phyloP scores from a whole-genome alignment of 2,113 vertebrate species.

The Sapajus apella region DNA sequence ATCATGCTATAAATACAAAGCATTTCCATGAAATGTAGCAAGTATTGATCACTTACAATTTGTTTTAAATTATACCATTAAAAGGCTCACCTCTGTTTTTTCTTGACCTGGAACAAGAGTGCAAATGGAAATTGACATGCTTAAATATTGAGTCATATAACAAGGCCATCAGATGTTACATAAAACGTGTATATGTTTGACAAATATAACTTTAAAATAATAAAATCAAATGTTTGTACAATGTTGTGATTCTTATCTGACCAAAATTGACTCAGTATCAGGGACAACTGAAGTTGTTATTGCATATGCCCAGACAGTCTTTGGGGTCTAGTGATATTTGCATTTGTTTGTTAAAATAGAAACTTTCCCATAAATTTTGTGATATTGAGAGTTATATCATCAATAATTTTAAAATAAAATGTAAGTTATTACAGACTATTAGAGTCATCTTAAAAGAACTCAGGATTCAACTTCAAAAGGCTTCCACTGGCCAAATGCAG shows the following conservation, averaged over 20 bases:
- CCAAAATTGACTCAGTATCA: not conserved
- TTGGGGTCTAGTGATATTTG: not conserved
- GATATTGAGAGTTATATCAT: not conserved
- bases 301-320: not conserved
- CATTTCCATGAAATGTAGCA: not conserved
- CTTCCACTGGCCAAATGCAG: not conserved
- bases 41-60: not conserved
- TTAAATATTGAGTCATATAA: not conserved
- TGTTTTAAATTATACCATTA: not conserved
- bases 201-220: not conserved
- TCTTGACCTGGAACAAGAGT: not conserved
- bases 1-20: not conserved
- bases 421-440: not conserved
- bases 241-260: not conserved
- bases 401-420: slow-evolving; percentile 21
- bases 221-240: not conserved
- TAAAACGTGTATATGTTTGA: not conserved
- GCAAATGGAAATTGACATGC: not conserved
- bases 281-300: not conserved
- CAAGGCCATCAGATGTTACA: not conserved
- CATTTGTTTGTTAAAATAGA: not conserved
- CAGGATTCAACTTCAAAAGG: not conserved
- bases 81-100: not conserved
- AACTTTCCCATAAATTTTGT: not conserved
- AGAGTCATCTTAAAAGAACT: not conserved